Percentiles rank a stretch among this genome's conserved stretches.
Conservation (phyloP, 64 coral and sea anemone genomes). For the Stylophora pistillata region DNA sequence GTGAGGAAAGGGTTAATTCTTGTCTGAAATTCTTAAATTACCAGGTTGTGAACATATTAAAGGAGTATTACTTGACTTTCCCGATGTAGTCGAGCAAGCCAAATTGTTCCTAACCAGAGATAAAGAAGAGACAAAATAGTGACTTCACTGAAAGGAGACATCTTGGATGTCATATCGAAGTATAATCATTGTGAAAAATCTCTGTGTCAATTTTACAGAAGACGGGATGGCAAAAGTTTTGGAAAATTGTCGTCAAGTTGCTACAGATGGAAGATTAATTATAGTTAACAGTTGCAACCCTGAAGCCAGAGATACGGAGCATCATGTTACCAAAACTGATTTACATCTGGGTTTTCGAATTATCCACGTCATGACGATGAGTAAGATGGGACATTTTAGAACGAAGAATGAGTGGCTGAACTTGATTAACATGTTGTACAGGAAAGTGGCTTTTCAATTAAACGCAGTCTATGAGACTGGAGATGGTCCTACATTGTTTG, state of each 20-base stretch:
- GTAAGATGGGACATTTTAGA: too few species aligned
- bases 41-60: too few species aligned
- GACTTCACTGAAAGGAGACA: conserved; percentile 8
- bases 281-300: conserved; percentile 43
- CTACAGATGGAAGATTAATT: neutral
- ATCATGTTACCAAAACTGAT: too few species aligned
- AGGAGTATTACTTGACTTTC: too few species aligned
- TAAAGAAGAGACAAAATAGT: neutral
- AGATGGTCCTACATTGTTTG: too few species aligned
- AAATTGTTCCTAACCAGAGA: neutral
- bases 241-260: conserved; percentile 7
- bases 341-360: too few species aligned
- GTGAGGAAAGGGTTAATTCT: conserved; percentile 31
- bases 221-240: conserved; percentile 30
- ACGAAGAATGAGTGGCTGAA: conserved; percentile 5
- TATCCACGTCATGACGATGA: too few species aligned
- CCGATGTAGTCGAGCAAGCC: too few species aligned
- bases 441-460: conserved; percentile 1
- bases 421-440: conserved; percentile 15
- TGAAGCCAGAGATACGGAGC: too few species aligned
- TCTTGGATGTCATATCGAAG: conserved; percentile 1
- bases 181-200: neutral
- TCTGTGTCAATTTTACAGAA: conserved; percentile 12
- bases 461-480: too few species aligned
- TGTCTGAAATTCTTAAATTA: conserved; percentile 1